These are phyloP conservation scores for Clarias pachynema DNA, from an alignment of 2,797 vertebrate species.

Conservation along the genomic window DNA sequence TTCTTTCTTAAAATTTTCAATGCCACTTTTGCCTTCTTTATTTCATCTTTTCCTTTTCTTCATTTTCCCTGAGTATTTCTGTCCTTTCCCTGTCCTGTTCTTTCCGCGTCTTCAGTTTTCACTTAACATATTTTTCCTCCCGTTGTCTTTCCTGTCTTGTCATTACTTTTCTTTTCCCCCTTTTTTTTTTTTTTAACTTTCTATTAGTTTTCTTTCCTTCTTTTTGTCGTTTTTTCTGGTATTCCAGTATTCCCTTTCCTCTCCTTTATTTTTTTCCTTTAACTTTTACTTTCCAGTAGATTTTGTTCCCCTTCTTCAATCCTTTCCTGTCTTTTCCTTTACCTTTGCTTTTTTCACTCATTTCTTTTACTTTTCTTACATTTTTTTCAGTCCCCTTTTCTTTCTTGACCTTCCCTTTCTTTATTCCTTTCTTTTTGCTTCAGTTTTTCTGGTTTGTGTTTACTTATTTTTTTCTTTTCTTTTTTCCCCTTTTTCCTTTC, in stretches of 20 bases:
- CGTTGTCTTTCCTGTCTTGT: not conserved
- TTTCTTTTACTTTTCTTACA: not conserved
- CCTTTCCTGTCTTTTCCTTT: not conserved
- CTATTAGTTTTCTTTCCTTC: no score
- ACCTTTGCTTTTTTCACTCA: not conserved
- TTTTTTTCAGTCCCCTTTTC: not conserved
- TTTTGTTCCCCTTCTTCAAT: not conserved
- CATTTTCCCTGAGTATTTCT: not conserved
- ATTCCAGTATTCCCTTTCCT: not conserved
- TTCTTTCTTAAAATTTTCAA: not conserved
- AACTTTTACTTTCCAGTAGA: not conserved
- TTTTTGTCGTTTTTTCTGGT: not conserved
- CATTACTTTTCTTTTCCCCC: not conserved
- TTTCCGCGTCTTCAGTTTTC: not conserved
- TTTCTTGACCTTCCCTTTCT: not conserved
- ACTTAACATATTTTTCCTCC: not conserved
- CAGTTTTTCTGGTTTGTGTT: not conserved
- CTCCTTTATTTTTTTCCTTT: not conserved
- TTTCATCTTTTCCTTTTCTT: not conserved
- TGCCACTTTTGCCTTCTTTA: not conserved
- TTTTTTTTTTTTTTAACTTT: not conserved
- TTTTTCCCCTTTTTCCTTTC: no score
- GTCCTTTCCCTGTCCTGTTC: not conserved
- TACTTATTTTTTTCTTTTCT: not conserved
- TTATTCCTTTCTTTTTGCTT: not conserved